Base-by-base conservation (phyloP, 2,113 vertebrate species). In the Centropus unirufus region DNA sequence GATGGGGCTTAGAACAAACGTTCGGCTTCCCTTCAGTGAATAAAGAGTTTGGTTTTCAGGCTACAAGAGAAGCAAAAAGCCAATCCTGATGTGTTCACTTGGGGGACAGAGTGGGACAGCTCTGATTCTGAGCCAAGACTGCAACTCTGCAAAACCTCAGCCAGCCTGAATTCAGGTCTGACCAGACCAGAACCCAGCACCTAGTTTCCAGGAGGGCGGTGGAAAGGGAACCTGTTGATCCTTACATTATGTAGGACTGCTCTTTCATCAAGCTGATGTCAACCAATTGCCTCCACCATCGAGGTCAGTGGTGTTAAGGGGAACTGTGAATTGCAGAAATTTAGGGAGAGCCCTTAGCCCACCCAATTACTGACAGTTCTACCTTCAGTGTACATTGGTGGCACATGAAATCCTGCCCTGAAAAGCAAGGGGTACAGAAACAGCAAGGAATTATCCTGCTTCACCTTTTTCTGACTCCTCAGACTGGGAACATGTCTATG, bases 11-110 rank as follows among this genome's bases (percentile, higher is more conserved):
- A 8, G 32, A 72, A 40, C 34, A 29, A 97, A 97, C 58, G 67
- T 88, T 92, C 93, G 14, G 93, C 92, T 57, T 49, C 27, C 86
- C 97, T 98, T 95, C 92, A 93, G 4, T 2, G 26, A 10, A 39
- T 24, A 11, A 46, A 83, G 68, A 52, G 47, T 32, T 68, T 70
- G 84, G 87, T 67, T 91, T 85, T 82, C 70, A 90, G 70, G 54
- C n/a, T 79, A 11, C 2, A 22, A 51, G 44, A 47, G 34, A 19
- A 55, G 44, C 29, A 54, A 70, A 24, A 19, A 68, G 30, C 44
- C 66, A 30, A 0, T 30, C 2, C 1, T 14, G 32, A 11, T n/a
- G 44, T 3, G 3, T 14, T 59, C 55, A 46, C 51, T 74, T 10
- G 4, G 27, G 34, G 55, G 21, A n/a, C 3, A 9, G 42, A 1